Percentiles rank a stretch among this genome's conserved stretches.
phyloP scores from a whole-genome alignment of 2,797 vertebrate species.

The Malacoraja senta region DNA sequence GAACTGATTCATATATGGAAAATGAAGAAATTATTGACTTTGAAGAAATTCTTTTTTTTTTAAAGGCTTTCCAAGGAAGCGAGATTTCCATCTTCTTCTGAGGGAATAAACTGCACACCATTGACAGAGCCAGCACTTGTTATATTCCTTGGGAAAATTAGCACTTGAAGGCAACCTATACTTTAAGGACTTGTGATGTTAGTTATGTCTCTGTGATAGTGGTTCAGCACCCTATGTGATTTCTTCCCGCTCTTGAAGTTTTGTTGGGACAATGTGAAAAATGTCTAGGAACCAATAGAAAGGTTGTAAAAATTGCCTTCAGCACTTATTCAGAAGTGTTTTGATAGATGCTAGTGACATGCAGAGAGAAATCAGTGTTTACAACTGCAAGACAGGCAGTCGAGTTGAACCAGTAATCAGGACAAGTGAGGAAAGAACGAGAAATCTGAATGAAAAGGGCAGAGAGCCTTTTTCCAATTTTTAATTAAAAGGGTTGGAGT shows the following conservation, averaged over 20 bases:
- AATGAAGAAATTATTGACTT: neutral
- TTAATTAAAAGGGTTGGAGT: neutral
- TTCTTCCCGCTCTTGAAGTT: neutral
- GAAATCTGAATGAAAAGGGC: neutral
- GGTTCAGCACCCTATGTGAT: neutral
- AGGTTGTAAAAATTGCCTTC: neutral
- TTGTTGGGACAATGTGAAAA: neutral
- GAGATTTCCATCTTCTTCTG: neutral
- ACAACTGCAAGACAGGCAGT: neutral
- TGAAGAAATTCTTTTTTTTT: neutral
- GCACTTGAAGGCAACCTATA: neutral
- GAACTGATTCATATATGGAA: slow-evolving; percentile 33
- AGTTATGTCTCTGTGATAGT: neutral
- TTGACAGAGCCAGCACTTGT: neutral
- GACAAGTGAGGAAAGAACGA: neutral
- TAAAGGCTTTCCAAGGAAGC: neutral
- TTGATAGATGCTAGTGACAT: neutral
- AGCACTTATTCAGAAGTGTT: neutral
- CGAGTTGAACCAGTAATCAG: neutral
- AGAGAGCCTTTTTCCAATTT: neutral
- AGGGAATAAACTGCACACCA: neutral
- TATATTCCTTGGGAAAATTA: neutral
- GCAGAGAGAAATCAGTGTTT: neutral
- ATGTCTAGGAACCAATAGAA: neutral
- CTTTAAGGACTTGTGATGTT: slow-evolving; percentile 2